A percentile compares a stretch with the other conserved stretches of the same genome.
phyloP scores from a whole-genome alignment of 1,140 invertebrate species.

The Conus ventricosus region DNA sequence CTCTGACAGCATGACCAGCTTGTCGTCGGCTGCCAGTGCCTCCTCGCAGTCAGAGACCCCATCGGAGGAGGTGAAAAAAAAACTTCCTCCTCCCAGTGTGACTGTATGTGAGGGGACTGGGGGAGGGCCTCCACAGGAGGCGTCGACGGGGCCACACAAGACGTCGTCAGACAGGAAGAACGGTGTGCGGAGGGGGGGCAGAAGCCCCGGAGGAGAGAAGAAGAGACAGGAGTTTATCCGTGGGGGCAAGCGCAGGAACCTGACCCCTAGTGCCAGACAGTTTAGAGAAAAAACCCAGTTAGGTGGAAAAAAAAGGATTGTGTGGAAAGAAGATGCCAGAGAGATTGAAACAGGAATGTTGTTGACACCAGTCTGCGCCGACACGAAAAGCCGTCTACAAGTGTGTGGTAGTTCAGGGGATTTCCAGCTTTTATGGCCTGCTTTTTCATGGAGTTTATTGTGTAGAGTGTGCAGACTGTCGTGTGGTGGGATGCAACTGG shows the following conservation, averaged over 20 bases:
- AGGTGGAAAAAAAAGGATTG: neutral
- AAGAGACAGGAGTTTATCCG: slow-evolving; percentile 26
- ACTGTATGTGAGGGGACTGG: slow-evolving; percentile 25
- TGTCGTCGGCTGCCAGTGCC: neutral
- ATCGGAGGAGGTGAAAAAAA: slow-evolving; percentile 29
- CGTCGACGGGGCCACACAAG: neutral
- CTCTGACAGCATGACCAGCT: neutral
- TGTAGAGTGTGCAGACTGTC: too few species aligned
- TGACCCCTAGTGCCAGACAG: slow-evolving; percentile 23
- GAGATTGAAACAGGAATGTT: too few species aligned
- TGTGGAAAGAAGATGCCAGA: too few species aligned
- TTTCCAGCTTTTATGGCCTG: too few species aligned
- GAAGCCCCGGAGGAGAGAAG: slow-evolving; percentile 19
- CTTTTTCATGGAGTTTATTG: too few species aligned
- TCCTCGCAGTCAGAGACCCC: neutral
- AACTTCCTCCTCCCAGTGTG: slow-evolving; percentile 28
- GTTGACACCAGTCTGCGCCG: too few species aligned
- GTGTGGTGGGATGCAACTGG: too few species aligned
- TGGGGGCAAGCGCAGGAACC: slow-evolving; percentile 4
- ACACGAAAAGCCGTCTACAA: too few species aligned
- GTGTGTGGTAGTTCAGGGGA: too few species aligned
- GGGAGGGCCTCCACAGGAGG: slow-evolving; percentile 14
- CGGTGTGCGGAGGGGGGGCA: slow-evolving; percentile 21
- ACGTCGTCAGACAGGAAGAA: slow-evolving; percentile 12
- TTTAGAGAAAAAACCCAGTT: neutral